Percentiles rank a stretch among this genome's conserved stretches.
Conservation (phyloP, 2,888 invertebrate genomes). For the Neoaliturus tenellus region DNA sequence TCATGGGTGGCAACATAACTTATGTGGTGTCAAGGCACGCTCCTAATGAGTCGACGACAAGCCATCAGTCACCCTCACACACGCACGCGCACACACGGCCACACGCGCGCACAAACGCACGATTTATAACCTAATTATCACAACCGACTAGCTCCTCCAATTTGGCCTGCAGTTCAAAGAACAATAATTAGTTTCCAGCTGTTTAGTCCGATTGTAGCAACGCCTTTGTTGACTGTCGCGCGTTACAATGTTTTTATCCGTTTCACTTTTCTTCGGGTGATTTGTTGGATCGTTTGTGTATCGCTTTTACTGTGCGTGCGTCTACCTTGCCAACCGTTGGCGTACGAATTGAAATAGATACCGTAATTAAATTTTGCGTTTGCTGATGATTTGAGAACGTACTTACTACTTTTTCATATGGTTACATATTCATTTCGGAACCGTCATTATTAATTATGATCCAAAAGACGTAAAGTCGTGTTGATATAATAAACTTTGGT, state of each 20-base stretch:
- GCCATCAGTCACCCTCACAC: constrained; percentile 52
- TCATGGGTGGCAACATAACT: constrained; percentile 11
- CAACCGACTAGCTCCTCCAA: constrained; percentile 36
- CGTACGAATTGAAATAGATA: too few species aligned
- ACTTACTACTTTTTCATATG: too few species aligned
- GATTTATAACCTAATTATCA: constrained; percentile 56
- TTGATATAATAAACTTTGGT: too few species aligned
- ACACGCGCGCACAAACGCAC: constrained; percentile 11
- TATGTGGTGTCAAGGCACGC: constrained; percentile 41
- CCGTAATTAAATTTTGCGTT: too few species aligned
- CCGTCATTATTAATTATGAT: too few species aligned
- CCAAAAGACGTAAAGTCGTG: too few species aligned
- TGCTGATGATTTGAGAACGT: too few species aligned
- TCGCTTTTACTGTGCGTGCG: background rate
- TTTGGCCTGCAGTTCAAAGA: constrained; percentile 33
- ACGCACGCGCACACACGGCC: constrained; percentile 48
- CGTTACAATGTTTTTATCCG: background rate
- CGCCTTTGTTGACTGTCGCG: background rate
- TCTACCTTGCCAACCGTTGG: too few species aligned
- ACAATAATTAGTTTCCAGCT: constrained; percentile 29
- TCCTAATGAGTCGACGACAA: constrained; percentile 55
- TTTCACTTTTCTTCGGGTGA: background rate
- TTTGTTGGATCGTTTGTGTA: background rate
- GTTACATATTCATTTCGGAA: too few species aligned
- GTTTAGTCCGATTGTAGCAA: background rate